Evolutionary conservation across 2,888 invertebrate genomes (phyloP).

Genomic region (Ochropleura plecta): DNA sequence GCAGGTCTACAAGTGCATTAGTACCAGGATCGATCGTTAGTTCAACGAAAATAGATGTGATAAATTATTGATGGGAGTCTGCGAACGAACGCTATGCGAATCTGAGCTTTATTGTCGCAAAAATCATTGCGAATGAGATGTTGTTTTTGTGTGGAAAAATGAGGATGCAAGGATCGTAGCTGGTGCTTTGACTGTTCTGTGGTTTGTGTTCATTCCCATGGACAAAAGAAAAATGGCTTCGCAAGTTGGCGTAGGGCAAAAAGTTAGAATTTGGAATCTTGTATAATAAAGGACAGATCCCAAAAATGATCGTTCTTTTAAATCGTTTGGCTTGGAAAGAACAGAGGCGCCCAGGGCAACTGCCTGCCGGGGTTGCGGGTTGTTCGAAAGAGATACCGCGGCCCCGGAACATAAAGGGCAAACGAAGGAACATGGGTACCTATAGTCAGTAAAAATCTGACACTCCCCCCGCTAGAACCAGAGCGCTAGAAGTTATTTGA

Average conservation of each 20-base stretch:
- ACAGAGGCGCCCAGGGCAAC: background rate
- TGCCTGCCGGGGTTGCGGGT: too few relatives aligned
- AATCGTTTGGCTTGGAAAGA: background rate
- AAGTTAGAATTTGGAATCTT: background rate
- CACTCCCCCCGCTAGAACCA: too few relatives aligned
- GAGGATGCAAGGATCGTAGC: too few relatives aligned
- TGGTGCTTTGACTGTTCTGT: too few relatives aligned
- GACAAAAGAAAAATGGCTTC: background rate
- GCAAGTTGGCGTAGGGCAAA: background rate
- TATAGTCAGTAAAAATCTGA: too few relatives aligned
- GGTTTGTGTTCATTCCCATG: too few relatives aligned
- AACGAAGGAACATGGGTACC: too few relatives aligned
- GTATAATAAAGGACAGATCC: background rate
- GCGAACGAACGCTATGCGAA: conserved; percentile 2
- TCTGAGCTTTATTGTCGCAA: conserved; percentile 23
- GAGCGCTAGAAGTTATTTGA: too few relatives aligned
- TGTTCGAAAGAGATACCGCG: too few relatives aligned
- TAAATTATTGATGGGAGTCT: conserved; percentile 66
- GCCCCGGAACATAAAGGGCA: too few relatives aligned
- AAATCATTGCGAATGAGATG: conserved; percentile 5
- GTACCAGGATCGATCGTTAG: conserved; percentile 43
- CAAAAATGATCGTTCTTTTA: background rate
- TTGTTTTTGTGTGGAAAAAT: background rate
- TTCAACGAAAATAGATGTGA: conserved; percentile 60
- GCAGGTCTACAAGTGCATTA: conserved; percentile 30